phyloP scores from a whole-genome alignment of 2,888 invertebrate species.

The Netelia inedita region DNA sequence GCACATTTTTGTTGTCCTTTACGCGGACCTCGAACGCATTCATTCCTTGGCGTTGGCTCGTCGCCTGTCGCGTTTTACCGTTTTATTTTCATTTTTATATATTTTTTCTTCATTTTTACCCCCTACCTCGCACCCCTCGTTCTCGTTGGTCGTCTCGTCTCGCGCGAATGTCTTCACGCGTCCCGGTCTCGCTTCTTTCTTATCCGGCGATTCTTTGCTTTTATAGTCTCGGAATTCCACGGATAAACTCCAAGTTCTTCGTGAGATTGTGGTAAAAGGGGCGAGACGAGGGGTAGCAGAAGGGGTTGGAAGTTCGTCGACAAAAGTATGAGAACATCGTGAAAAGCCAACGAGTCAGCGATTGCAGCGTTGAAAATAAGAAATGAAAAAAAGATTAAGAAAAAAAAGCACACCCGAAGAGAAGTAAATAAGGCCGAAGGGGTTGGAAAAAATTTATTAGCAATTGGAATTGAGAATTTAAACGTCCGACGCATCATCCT shows the following conservation, averaged over 20 bases:
- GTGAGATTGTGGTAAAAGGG: background rate
- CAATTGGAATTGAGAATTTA: conserved; percentile 59
- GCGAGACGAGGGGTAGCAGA: background rate
- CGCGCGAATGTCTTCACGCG: conserved; percentile 4
- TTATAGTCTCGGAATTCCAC: conserved; percentile 37
- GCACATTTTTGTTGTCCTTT: conserved; percentile 26
- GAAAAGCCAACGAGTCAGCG: background rate
- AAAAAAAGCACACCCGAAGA: background rate
- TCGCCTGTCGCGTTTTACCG: background rate
- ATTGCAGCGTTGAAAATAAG: background rate
- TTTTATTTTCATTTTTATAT: conserved; percentile 15
- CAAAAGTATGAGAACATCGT: background rate
- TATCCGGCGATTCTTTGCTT: conserved; percentile 29
- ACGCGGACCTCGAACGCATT: background rate
- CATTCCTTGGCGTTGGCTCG: conserved; percentile 24
- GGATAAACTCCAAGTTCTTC: conserved; percentile 27
- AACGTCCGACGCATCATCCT: conserved; percentile 32
- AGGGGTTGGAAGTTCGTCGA: background rate
- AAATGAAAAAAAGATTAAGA: background rate
- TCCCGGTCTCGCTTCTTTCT: background rate
- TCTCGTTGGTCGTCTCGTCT: background rate
- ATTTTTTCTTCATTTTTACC: background rate
- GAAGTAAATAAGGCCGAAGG: background rate
- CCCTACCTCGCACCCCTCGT: no score
- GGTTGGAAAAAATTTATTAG: conserved; percentile 65